Evolutionary conservation across 2,113 vertebrate species (phyloP), one percentile per base, ranked within the genome.

Genomic region (Heteronetta atricapilla): DNA sequence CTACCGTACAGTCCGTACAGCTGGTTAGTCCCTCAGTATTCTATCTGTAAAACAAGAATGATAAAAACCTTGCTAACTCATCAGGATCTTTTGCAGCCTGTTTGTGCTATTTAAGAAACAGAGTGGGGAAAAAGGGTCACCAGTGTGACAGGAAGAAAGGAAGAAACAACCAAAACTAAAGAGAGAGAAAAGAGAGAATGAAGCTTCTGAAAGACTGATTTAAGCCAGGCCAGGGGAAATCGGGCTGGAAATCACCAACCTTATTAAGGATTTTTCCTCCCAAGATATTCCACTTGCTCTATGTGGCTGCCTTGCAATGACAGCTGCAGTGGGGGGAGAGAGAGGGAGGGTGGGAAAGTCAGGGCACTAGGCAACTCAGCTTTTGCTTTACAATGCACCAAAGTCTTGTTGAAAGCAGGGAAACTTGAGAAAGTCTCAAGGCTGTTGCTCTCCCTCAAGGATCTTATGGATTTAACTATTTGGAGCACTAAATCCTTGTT

Each of bases 391-490:
- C 56, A 74, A 20, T 72, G n/a, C 31, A 46, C 26, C 5, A 1
- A 94, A 44, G 38, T 46, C 73, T 90, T 81, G 31, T 22, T 74
- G 60, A 88, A 93, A 86, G 20, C 34, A 38, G 21, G 6, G 23
- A 56, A 68, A 79, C 69, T 82, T 89, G 70, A 73, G 28, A 78
- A 17, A 72, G 20, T 72, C 73, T 78, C 29, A 72, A 72, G 76
- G 56, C 60, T 68, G 23, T 77, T 53, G 6, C 11, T 84, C 5
- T 74, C 12, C 17, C 17, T 90, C 73, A 69, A 53, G 76, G 34
- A 66, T 73, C 70, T 79, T 79, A 82, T 1, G 22, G 77, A 46
- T 95, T 90, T 94, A 93, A 87, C 86, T 84, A 33, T 86, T 76
- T 92, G 44, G 28, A 76, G 83, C 67, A 53, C 16, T 62, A 93